phyloP scores from a whole-genome alignment of 2,888 invertebrate species.

The Drosophila nigricruria region DNA sequence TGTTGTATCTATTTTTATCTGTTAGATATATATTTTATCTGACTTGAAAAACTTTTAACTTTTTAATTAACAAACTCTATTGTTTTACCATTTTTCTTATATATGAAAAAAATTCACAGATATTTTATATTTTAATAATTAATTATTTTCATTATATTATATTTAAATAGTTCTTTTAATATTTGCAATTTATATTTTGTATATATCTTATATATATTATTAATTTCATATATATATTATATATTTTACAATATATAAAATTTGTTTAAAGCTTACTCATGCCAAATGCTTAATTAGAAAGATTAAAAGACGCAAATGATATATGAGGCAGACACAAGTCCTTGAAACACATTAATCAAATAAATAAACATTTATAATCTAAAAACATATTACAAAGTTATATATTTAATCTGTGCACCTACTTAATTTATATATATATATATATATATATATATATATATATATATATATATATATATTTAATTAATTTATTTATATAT shows the following conservation, averaged over 20 bases:
- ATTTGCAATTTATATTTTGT: neutral
- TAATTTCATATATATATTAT: neutral
- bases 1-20: neutral
- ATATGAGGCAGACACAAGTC: neutral
- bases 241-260: neutral
- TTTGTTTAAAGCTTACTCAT: neutral
- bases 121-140: too few relatives aligned
- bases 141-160: neutral
- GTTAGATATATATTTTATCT: neutral
- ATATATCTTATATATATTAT: neutral
- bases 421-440: neutral
- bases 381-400: neutral
- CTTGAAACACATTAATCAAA: neutral
- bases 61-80: too few relatives aligned
- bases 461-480: too few relatives aligned
- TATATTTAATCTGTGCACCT: neutral
- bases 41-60: too few relatives aligned
- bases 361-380: neutral
- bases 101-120: too few relatives aligned
- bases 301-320: conserved; percentile 1
- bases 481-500: too few relatives aligned
- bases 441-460: too few relatives aligned
- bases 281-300: conserved; percentile 2
- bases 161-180: neutral
- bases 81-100: too few relatives aligned